Evolutionary conservation across 2,113 vertebrate genomes (phyloP).

Genomic region (Cettia cetti): DNA sequence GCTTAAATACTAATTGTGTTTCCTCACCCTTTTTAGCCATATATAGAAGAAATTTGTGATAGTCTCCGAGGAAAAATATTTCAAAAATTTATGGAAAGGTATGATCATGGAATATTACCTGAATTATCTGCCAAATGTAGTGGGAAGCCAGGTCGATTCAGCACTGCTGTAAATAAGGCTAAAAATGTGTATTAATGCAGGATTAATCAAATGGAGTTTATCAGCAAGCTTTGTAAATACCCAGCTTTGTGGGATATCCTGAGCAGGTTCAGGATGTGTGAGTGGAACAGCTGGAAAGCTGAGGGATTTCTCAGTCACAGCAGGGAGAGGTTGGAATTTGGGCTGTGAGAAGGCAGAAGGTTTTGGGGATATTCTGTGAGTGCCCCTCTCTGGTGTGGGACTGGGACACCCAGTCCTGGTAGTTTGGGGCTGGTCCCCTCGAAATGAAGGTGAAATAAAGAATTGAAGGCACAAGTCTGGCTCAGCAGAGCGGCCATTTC

Average conservation of each 20-base stretch:
- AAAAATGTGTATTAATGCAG: neutral
- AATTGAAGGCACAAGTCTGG: accelerated
- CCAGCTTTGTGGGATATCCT: neutral
- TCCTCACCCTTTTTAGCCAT: conserved; percentile 71
- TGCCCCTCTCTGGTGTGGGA: neutral
- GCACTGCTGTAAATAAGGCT: neutral
- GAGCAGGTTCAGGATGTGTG: neutral
- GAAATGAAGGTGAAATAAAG: neutral
- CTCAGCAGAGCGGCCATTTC: neutral
- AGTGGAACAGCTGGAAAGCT: neutral
- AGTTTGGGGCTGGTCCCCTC: neutral
- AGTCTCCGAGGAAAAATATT: conserved; percentile 95
- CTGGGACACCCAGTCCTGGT: neutral
- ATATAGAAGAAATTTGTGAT: conserved; percentile 97
- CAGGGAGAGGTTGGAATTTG: neutral
- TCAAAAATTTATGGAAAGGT: conserved; percentile 97
- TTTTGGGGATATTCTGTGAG: neutral
- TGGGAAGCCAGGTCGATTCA: neutral
- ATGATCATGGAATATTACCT: neutral
- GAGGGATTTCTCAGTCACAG: neutral
- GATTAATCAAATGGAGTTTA: neutral
- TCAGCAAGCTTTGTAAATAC: neutral
- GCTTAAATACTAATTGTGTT: neutral
- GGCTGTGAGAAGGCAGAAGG: neutral
- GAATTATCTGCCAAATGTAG: neutral